Evolutionary conservation across 2,113 vertebrate species (phyloP).

Genomic region (Tetraodon nigroviridis): DNA sequence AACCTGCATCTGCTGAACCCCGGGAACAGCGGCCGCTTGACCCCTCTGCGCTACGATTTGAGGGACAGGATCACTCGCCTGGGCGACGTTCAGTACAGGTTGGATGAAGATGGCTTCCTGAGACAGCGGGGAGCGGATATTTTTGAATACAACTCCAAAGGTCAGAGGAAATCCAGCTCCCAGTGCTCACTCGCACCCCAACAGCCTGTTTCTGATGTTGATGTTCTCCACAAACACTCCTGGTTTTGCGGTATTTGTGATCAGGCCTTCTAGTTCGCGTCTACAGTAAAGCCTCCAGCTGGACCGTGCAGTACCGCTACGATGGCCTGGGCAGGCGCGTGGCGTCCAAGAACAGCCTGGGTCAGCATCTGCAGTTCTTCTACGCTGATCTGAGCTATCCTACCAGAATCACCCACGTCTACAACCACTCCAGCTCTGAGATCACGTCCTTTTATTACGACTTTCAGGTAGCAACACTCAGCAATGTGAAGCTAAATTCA

Average conservation of each 20-base stretch:
- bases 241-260: background rate
- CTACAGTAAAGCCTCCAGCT: slow-evolving; percentile 94
- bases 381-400: slow-evolving; percentile 95
- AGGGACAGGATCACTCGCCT: slow-evolving; percentile 94
- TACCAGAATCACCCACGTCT: slow-evolving; percentile 94
- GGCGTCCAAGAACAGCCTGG: slow-evolving; percentile 89
- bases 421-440: slow-evolving; percentile 97
- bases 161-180: slow-evolving; percentile 16
- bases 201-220: no score
- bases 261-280: slow-evolving; percentile 86
- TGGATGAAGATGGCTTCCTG: slow-evolving; percentile 96
- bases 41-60: slow-evolving; percentile 90
- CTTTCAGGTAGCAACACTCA: slow-evolving; percentile 73
- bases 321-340: slow-evolving; percentile 92
- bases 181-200: no score
- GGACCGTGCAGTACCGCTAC: slow-evolving; percentile 95
- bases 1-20: slow-evolving; percentile 96
- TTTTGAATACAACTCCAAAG: slow-evolving; percentile 98
- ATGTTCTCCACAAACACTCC: no score
- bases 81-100: slow-evolving; percentile 89
- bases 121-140: slow-evolving; percentile 93
- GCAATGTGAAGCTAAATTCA: background rate
- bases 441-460: slow-evolving; percentile 98
- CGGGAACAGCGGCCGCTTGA: slow-evolving; percentile 88
- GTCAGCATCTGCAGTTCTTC: slow-evolving; percentile 97